Evolutionary conservation across 2,797 vertebrate species (phyloP).

Genomic region (Rhodeus uyekii): DNA sequence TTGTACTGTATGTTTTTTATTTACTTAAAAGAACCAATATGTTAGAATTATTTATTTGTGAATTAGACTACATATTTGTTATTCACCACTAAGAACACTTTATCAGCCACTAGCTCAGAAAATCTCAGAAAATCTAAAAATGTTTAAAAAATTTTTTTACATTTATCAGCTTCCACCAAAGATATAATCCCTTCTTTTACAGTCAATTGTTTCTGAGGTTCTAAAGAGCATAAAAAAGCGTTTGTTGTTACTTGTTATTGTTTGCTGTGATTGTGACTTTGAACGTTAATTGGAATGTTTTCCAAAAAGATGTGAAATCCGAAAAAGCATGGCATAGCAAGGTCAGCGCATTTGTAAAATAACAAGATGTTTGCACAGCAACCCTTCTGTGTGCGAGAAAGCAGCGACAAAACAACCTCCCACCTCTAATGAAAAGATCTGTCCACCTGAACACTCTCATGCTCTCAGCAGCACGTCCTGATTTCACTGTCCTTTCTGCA

Average conservation of each 20-base stretch:
- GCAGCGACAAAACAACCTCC: slow-evolving; percentile 19
- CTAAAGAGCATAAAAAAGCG: not conserved
- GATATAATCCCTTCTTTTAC: not conserved
- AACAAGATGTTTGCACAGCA: slow-evolving; percentile 28
- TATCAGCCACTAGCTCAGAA: too few relatives aligned
- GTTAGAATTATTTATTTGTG: not conserved
- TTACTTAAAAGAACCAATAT: not conserved
- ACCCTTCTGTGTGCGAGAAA: not conserved
- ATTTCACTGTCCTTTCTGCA: slow-evolving; percentile 24
- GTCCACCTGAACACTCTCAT: slow-evolving; percentile 36
- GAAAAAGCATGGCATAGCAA: slow-evolving; percentile 22
- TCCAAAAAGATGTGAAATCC: slow-evolving; percentile 17
- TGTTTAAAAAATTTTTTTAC: not conserved
- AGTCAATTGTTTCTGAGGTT: not conserved
- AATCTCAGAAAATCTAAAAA: not conserved
- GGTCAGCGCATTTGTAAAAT: slow-evolving; percentile 15
- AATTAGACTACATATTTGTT: not conserved
- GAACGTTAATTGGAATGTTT: slow-evolving; percentile 15
- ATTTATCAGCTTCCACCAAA: not conserved
- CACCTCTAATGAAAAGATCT: slow-evolving; percentile 12
- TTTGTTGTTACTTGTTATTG: slow-evolving; percentile 9
- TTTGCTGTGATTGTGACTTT: slow-evolving; percentile 6
- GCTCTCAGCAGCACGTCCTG: slow-evolving; percentile 20
- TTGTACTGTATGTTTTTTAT: not conserved
- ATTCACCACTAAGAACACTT: not conserved